Conservation (phyloP, 2,113 vertebrate genomes). For the Brachionichthys hirsutus region DNA sequence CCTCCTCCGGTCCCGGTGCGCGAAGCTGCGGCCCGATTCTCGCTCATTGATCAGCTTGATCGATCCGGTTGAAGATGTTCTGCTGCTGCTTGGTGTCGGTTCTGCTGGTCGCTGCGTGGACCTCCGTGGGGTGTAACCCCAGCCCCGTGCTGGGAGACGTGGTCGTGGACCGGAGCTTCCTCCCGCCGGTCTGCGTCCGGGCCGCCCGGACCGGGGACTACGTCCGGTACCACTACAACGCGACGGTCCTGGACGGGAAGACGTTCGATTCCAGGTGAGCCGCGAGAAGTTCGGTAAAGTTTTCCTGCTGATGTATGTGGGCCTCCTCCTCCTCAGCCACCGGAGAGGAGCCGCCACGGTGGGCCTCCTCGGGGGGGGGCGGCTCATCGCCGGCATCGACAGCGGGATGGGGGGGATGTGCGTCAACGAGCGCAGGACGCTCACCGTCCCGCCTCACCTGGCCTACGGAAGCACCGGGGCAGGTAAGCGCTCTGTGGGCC, state of each 20-base stretch:
- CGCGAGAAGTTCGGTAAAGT: not conserved
- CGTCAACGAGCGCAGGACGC: slow-evolving; percentile 89
- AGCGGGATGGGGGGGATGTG: slow-evolving; percentile 96
- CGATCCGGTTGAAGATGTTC: slow-evolving; percentile 54
- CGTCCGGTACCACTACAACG: slow-evolving; percentile 96
- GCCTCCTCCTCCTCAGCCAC: slow-evolving; percentile 72
- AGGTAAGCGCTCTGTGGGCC: no score
- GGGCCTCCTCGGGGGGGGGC: slow-evolving; percentile 86
- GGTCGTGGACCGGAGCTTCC: slow-evolving; percentile 85
- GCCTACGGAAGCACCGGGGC: slow-evolving; percentile 92
- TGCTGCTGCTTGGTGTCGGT: slow-evolving; percentile 28
- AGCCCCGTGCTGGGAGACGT: slow-evolving; percentile 87
- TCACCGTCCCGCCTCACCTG: slow-evolving; percentile 91
- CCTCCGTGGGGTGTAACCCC: slow-evolving; percentile 75
- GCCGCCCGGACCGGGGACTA: slow-evolving; percentile 87
- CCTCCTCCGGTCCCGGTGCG: no score
- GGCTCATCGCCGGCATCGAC: slow-evolving; percentile 90
- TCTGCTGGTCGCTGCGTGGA: slow-evolving; percentile 58
- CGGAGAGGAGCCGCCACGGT: slow-evolving; percentile 83
- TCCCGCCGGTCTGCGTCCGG: slow-evolving; percentile 82
- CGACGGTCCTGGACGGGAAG: slow-evolving; percentile 88
- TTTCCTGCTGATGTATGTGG: not conserved
- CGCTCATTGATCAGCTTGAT: not conserved
- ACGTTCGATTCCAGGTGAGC: slow-evolving; percentile 93
- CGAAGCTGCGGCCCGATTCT: not conserved